phyloP scores from a whole-genome alignment of 1,140 invertebrate genomes.

The Drosophila hydei region DNA sequence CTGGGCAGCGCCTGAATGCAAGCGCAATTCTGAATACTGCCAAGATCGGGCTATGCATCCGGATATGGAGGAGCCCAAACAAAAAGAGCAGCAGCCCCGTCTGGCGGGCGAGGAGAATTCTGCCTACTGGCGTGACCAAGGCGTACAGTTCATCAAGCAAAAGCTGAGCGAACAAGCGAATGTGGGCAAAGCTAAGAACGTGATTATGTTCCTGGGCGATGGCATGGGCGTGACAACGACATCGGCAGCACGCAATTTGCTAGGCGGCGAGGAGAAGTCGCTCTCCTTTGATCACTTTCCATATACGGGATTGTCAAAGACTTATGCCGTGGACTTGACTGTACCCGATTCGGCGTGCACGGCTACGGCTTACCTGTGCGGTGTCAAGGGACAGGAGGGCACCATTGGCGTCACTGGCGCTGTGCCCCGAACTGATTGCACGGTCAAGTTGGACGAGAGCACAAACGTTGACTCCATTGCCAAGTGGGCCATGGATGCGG shows the following conservation, averaged over 20 bases:
- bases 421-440: conserved; percentile 86
- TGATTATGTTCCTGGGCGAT: conserved; percentile 92
- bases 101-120: conserved; percentile 66
- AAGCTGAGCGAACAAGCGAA: conserved; percentile 75
- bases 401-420: conserved; percentile 90
- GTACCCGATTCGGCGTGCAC: conserved; percentile 92
- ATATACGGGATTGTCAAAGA: conserved; percentile 90
- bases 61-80: conserved; percentile 43
- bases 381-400: conserved; percentile 92
- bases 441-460: conserved; percentile 85
- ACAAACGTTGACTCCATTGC: conserved; percentile 88
- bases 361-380: conserved; percentile 90
- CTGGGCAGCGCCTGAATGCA: conserved; percentile 58
- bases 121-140: conserved; percentile 76
- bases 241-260: conserved; percentile 88
- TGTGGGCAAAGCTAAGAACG: conserved; percentile 87
- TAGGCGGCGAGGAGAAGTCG: conserved; percentile 87
- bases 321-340: conserved; percentile 92
- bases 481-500: conserved; percentile 88
- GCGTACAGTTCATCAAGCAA: conserved; percentile 51
- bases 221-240: conserved; percentile 92
- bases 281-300: conserved; percentile 92
- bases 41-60: conserved; percentile 68
- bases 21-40: conserved; percentile 53
- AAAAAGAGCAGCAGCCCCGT: neutral